Evolutionary conservation across 1,140 invertebrate species (phyloP), one percentile per base, ranked within the genome.

Genomic region (Leptopilina clavipes): DNA sequence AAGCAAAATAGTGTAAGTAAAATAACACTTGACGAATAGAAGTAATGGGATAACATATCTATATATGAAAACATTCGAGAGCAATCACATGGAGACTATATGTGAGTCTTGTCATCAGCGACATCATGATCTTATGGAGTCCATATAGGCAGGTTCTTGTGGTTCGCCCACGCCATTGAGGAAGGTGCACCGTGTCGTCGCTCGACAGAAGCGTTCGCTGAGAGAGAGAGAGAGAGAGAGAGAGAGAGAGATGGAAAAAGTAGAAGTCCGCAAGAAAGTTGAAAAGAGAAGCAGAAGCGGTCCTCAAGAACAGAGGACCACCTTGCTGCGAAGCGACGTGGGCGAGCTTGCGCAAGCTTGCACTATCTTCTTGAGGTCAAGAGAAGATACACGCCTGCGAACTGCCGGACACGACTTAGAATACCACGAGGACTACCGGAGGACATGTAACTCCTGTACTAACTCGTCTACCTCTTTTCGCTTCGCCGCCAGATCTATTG

Each of bases 161-260:
- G 86, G 79, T 79, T 85, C 86, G 85, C 87, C 87, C 86, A 88
- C 87, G 86, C 83, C 71, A 78, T 82, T 77, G 84, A 82, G 74
- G 84, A 88, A 88, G 86, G 86, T 86, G 86, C 80, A 84, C 82
- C 81, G 85, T 86, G 86, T 87, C 84, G 85, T 88, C 84, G 86
- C 84, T 87, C 83, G 86, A 83, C 86, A 85, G 85, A 81, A 83
- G 87, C 86, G 87, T 89, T 77, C 71, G 73, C 77, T 76, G 71
- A 54, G 52, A 54, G 3, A 54, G 0, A 54, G 52, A 9, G 8
- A 54, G 19, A 43, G 17, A n/a, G 12, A 40, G 37, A 40, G 9
- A 40, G 37, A 40, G 22, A 70, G 77, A 80, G 79, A 77, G 78
- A 80, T 75, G 72, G 78, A 77, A 74, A 59, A 31, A 10, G 25